Evolutionary conservation across 1,140 invertebrate genomes (phyloP).

Genomic region (Formica exsecta): DNA sequence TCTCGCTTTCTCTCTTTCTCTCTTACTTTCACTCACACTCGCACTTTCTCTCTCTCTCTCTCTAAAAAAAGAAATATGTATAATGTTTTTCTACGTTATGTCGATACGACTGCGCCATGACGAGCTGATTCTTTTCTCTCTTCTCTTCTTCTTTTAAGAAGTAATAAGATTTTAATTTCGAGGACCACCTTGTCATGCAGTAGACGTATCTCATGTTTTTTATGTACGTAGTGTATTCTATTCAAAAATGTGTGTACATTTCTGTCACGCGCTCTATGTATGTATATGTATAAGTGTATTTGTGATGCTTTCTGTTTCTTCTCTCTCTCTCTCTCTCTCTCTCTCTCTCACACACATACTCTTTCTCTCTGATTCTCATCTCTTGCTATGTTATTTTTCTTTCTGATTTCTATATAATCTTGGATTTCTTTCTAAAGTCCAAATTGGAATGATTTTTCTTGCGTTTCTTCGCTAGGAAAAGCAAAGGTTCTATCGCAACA

Average conservation of each 20-base stretch:
- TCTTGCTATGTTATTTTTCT: constrained; percentile 10
- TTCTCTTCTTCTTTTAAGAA: constrained; percentile 24
- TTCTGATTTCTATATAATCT: constrained; percentile 28
- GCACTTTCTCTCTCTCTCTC: not conserved
- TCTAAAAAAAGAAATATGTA: constrained; percentile 75
- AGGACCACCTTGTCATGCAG: constrained; percentile 77
- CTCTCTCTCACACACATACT: constrained; percentile 13
- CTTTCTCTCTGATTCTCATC: constrained; percentile 22
- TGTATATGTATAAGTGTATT: constrained; percentile 61
- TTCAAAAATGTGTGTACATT: constrained; percentile 74
- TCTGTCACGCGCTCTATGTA: constrained; percentile 62
- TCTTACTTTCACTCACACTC: constrained; percentile 53
- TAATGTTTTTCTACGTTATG: constrained; percentile 82
- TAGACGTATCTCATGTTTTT: constrained; percentile 71
- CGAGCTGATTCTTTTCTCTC: constrained; percentile 72
- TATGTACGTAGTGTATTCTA: constrained; percentile 74
- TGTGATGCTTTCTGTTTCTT: constrained; percentile 75
- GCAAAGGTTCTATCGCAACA: constrained; percentile 53
- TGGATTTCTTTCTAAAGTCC: constrained; percentile 46
- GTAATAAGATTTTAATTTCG: constrained; percentile 36
- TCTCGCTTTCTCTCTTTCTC: constrained; percentile 46
- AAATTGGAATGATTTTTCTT: constrained; percentile 79
- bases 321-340: constrained; percentile 31
- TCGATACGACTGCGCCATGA: constrained; percentile 77
- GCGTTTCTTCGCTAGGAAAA: constrained; percentile 56